phyloP scores from a whole-genome alignment of 1,140 invertebrate species.

The Sitobion miscanthi region DNA sequence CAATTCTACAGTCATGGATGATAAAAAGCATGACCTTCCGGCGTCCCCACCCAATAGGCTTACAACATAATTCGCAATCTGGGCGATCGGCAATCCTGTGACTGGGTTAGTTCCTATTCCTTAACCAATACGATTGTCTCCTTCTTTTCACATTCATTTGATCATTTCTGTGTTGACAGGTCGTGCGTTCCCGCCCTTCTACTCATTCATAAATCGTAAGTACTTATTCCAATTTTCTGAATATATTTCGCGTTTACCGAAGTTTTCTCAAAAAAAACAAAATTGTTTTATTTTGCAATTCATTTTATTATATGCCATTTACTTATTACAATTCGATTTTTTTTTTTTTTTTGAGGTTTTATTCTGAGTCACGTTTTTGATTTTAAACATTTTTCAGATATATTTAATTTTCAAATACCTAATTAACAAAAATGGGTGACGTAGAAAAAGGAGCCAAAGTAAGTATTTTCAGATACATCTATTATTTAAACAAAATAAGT shows the following conservation, averaged over 20 bases:
- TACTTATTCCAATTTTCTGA: not conserved
- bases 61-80: not conserved
- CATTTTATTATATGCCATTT: not conserved
- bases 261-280: not conserved
- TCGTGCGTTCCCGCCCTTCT: not conserved
- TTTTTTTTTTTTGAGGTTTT: not conserved
- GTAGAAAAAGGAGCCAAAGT: constrained; percentile 95
- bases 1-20: not conserved
- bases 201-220: not conserved
- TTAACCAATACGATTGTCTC: not conserved
- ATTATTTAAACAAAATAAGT: not conserved
- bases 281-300: not conserved
- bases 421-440: constrained; percentile 73
- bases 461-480: constrained; percentile 57
- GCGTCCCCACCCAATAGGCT: not conserved
- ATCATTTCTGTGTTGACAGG: not conserved
- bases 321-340: not conserved
- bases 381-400: not conserved
- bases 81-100: not conserved
- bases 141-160: not conserved
- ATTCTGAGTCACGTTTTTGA: not conserved
- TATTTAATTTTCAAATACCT: not conserved
- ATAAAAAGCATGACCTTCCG: not conserved
- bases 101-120: not conserved
- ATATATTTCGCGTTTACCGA: not conserved